Percentiles rank a stretch among this genome's conserved stretches.
These are phyloP conservation scores for Eolophus roseicapilla DNA, from an alignment of 2,113 vertebrate species.

Conservation along the genomic window DNA sequence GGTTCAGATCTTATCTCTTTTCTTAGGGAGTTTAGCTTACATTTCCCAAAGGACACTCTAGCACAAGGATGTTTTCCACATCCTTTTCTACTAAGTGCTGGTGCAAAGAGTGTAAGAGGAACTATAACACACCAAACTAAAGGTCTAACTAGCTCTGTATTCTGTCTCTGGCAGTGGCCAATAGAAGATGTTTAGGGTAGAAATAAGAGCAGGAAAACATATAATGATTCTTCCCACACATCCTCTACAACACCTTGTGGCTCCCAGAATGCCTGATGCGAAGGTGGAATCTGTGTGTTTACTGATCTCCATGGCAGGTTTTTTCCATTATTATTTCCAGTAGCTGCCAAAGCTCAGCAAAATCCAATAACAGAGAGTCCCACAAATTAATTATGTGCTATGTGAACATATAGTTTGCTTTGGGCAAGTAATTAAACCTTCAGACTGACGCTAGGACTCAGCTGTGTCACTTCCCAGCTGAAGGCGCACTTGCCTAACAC, in stretches of 20 bases:
- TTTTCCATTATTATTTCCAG: conserved; percentile 9
- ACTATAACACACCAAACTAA: background rate
- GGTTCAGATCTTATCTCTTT: background rate
- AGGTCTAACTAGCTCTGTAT: background rate
- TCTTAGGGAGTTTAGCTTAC: background rate
- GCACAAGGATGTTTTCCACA: background rate
- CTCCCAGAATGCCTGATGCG: background rate
- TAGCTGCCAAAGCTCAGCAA: background rate
- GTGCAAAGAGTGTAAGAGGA: background rate
- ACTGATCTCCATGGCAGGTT: background rate
- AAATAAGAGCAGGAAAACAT: background rate
- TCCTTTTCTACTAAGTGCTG: background rate
- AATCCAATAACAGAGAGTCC: background rate
- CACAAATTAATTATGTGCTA: background rate
- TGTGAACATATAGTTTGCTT: background rate
- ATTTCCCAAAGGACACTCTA: background rate
- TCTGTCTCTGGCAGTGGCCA: background rate
- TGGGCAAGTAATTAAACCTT: background rate
- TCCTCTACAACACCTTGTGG: background rate
- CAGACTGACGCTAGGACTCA: background rate
- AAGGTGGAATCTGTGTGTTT: background rate
- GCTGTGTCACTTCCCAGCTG: background rate
- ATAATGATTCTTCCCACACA: background rate
- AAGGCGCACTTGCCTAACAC: background rate
- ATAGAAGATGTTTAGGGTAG: background rate